Evolutionary conservation across 2,797 vertebrate species (phyloP).

Genomic region (Antrozous pallidus): DNA sequence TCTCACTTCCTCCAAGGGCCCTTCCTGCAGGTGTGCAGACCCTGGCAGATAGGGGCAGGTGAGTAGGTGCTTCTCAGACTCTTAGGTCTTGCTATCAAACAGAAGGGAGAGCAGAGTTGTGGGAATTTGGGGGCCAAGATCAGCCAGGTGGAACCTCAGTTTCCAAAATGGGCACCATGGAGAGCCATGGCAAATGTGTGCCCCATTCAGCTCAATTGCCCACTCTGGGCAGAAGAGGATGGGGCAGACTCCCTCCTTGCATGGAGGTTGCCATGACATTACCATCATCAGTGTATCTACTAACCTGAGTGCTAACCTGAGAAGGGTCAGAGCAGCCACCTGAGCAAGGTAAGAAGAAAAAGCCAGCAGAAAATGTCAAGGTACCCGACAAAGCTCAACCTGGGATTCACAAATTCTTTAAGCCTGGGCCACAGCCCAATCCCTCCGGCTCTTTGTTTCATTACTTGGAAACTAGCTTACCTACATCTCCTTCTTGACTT

Average conservation of each 20-base stretch:
- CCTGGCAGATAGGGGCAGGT: too few relatives aligned
- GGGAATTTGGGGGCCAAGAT: background rate
- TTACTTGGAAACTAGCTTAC: slow-evolving; percentile 58
- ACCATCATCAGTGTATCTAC: background rate
- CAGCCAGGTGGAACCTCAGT: background rate
- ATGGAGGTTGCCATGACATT: background rate
- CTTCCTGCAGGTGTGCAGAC: background rate
- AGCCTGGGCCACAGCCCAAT: background rate
- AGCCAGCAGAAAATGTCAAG: background rate
- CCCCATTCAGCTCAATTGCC: background rate
- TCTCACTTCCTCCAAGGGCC: background rate
- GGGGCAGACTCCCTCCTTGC: background rate
- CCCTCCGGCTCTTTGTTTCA: background rate
- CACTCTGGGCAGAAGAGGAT: background rate
- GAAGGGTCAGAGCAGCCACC: background rate
- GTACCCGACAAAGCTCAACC: background rate
- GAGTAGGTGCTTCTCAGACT: background rate
- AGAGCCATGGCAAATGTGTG: background rate
- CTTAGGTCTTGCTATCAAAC: background rate
- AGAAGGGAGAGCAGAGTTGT: background rate
- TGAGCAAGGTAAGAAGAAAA: background rate
- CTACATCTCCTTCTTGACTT: slow-evolving; percentile 34
- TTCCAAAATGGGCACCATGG: background rate
- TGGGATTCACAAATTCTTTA: background rate
- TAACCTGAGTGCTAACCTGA: background rate